These are phyloP conservation scores for Myotis daubentonii DNA, from an alignment of 2,797 vertebrate genomes.

Conservation along the genomic window DNA sequence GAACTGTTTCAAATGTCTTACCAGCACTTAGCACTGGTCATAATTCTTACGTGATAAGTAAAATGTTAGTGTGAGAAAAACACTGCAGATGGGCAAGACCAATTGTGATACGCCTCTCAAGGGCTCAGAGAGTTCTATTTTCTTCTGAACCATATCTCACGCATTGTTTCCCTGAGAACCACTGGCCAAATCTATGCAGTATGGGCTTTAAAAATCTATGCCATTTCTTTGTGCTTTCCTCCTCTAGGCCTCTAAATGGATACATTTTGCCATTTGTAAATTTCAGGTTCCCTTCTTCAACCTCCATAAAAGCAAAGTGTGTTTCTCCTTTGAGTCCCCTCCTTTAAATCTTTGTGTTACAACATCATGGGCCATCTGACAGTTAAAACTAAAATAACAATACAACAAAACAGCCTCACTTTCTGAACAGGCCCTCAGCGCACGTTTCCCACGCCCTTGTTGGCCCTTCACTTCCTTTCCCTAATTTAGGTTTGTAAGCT, in stretches of 20 bases:
- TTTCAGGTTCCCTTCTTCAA: slow-evolving; percentile 29
- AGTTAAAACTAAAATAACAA: slow-evolving; percentile 53
- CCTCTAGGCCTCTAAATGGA: not conserved
- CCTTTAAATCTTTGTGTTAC: slow-evolving; percentile 43
- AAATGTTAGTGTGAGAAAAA: not conserved
- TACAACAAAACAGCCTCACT: not conserved
- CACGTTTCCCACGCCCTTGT: slow-evolving; percentile 56
- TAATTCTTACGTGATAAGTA: slow-evolving; percentile 1
- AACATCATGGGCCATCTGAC: slow-evolving; percentile 31
- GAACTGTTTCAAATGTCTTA: not conserved
- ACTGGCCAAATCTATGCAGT: no score
- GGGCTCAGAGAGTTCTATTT: not conserved
- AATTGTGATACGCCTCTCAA: not conserved
- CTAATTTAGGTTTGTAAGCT: slow-evolving; percentile 68
- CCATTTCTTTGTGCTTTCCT: not conserved
- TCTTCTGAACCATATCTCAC: not conserved
- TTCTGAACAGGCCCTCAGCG: not conserved
- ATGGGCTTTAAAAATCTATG: not conserved
- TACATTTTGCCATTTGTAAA: not conserved
- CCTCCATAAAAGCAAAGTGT: not conserved
- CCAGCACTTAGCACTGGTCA: not conserved
- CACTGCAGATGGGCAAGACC: not conserved
- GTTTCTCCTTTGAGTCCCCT: not conserved
- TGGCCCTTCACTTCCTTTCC: slow-evolving; percentile 65
- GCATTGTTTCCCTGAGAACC: not conserved